These are phyloP conservation scores for Lasius platythorax DNA, from an alignment of 2,888 invertebrate genomes.

Conservation along the genomic window DNA sequence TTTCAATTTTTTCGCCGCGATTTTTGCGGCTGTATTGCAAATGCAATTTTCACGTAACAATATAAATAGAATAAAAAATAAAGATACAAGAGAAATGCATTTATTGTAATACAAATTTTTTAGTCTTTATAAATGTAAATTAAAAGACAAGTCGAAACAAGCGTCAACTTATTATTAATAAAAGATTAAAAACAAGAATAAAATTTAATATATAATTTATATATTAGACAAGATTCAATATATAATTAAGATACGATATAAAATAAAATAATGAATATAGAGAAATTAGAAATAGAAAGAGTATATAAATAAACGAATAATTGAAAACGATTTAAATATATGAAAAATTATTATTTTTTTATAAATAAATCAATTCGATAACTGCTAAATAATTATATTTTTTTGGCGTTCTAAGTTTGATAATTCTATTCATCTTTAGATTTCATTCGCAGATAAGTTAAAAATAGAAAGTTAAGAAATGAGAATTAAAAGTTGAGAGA, in stretches of 20 bases:
- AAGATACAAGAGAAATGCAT: neutral
- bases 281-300: neutral
- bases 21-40: slow-evolving; percentile 28
- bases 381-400: neutral
- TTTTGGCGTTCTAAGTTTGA: neutral
- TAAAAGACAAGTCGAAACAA: neutral
- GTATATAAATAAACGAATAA: neutral
- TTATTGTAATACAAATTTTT: slow-evolving; percentile 29
- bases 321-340: neutral
- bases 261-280: neutral
- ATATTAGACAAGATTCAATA: neutral
- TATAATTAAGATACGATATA: neutral
- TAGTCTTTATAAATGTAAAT: neutral
- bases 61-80: slow-evolving; percentile 23
- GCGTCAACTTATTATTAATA: slow-evolving; percentile 2
- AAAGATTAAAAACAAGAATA: neutral
- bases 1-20: slow-evolving; percentile 44
- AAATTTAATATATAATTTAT: slow-evolving; percentile 1
- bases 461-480: neutral
- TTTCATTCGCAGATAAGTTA: neutral
- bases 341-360: too few species aligned
- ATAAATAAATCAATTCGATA: neutral
- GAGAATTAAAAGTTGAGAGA: neutral
- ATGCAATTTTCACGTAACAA: neutral
- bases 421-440: neutral